Evolutionary conservation across 2,113 vertebrate species (phyloP).

Genomic region (Sander vitreus): DNA sequence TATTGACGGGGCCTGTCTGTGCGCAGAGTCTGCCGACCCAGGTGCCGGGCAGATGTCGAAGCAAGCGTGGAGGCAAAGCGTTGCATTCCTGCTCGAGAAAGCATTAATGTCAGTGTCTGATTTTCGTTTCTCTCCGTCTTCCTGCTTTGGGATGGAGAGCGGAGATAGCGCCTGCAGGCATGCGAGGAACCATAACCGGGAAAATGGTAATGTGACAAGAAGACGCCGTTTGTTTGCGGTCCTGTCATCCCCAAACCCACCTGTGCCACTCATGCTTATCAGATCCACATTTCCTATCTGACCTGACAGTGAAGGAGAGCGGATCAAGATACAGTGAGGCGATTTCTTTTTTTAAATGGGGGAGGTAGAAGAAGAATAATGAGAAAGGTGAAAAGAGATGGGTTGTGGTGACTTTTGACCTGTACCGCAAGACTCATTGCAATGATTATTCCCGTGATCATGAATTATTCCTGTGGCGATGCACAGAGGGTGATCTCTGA

Average conservation of each 20-base stretch:
- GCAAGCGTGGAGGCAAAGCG: conserved; percentile 32
- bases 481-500: neutral
- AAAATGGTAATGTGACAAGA: conserved; percentile 65
- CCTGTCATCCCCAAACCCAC: conserved; percentile 62
- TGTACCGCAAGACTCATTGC: conserved; percentile 19
- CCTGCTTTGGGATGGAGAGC: conserved; percentile 8
- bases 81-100: conserved; percentile 53
- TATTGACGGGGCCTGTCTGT: conserved; percentile 51
- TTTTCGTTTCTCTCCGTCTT: conserved; percentile 27
- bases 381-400: conserved; percentile 58
- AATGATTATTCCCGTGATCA: conserved; percentile 43
- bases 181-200: conserved; percentile 38
- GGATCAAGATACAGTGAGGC: conserved; percentile 16
- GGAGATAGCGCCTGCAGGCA: conserved; percentile 25
- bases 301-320: conserved; percentile 35
- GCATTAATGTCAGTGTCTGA: conserved; percentile 54
- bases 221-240: conserved; percentile 40
- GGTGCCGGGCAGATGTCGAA: conserved; percentile 76
- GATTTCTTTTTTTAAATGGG: conserved; percentile 27
- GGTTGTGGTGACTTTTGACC: conserved; percentile 72
- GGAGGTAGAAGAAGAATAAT: conserved; percentile 26
- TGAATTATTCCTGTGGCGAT: conserved; percentile 63
- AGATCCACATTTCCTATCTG: conserved; percentile 30
- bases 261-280: conserved; percentile 71
- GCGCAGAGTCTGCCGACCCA: conserved; percentile 47